phyloP scores from a whole-genome alignment of 1,140 invertebrate species.

The Zaprionus inermis region DNA sequence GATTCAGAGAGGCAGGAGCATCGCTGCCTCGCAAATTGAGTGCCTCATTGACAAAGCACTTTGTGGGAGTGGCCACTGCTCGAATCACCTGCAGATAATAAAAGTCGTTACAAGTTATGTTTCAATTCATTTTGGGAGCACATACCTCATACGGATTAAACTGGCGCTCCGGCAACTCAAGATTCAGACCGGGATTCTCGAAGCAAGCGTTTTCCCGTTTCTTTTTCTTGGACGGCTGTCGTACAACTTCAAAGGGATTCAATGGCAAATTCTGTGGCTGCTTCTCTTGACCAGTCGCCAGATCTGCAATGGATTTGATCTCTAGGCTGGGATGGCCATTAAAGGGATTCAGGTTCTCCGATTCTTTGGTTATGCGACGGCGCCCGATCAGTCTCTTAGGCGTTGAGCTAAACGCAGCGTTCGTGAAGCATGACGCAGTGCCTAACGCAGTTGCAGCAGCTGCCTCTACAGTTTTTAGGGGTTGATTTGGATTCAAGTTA shows the following conservation, averaged over 20 bases:
- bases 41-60: slow-evolving; percentile 76
- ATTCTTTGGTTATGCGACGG: slow-evolving; percentile 59
- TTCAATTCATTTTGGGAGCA: background rate
- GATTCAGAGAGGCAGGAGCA: slow-evolving; percentile 65
- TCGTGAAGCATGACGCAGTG: slow-evolving; percentile 71
- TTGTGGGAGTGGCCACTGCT: slow-evolving; percentile 32
- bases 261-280: slow-evolving; percentile 12
- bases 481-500: slow-evolving; percentile 19
- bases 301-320: slow-evolving; percentile 76
- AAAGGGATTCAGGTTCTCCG: slow-evolving; percentile 48
- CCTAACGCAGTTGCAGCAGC: slow-evolving; percentile 24
- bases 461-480: slow-evolving; percentile 40
- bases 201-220: slow-evolving; percentile 78
- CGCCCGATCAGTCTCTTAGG: slow-evolving; percentile 69
- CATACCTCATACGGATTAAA: slow-evolving; percentile 82
- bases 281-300: slow-evolving; percentile 36
- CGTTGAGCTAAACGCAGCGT: slow-evolving; percentile 79
- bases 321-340: slow-evolving; percentile 60
- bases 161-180: slow-evolving; percentile 77
- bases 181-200: slow-evolving; percentile 80
- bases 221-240: slow-evolving; percentile 81
- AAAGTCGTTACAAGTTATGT: background rate
- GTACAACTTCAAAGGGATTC: slow-evolving; percentile 80
- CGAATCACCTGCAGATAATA: slow-evolving; percentile 61
- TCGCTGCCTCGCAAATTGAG: slow-evolving; percentile 74